These are phyloP conservation scores for Rissa tridactyla DNA, from an alignment of 2,113 vertebrate species.

Conservation along the genomic window DNA sequence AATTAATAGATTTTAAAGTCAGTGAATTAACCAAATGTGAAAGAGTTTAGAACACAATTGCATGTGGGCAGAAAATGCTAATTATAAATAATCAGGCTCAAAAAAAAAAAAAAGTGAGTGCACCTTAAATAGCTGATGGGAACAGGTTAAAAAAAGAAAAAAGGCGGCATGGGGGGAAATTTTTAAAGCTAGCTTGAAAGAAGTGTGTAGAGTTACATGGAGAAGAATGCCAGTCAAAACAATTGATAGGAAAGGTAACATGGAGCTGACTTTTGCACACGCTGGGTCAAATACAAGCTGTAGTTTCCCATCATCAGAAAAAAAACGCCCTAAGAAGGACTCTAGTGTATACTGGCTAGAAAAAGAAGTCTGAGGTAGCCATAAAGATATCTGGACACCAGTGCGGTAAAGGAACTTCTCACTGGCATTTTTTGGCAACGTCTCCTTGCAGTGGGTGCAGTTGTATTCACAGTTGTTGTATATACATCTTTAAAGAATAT, in stretches of 20 bases:
- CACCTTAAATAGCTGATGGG: constrained; percentile 15
- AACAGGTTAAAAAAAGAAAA: neutral
- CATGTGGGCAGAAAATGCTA: constrained; percentile 22
- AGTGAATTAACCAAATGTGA: constrained; percentile 47
- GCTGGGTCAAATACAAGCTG: neutral
- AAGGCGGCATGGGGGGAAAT: neutral
- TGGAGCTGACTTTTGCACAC: neutral
- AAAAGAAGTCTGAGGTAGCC: neutral
- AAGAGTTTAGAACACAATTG: constrained; percentile 49
- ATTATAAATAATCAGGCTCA: constrained; percentile 57
- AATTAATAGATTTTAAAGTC: constrained; percentile 66
- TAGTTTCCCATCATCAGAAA: neutral
- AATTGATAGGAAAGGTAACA: neutral
- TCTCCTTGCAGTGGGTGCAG: neutral
- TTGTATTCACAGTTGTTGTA: neutral
- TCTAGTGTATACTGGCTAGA: neutral
- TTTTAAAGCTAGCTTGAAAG: neutral
- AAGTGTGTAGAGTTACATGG: neutral
- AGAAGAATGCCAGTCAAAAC: neutral
- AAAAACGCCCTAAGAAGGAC: neutral
- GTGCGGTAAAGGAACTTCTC: neutral
- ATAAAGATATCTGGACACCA: neutral
- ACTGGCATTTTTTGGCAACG: neutral
- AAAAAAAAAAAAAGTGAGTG: neutral
- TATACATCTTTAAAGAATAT: neutral